phyloP scores from a whole-genome alignment of 2,113 vertebrate species.

The Trachemys scripta region DNA sequence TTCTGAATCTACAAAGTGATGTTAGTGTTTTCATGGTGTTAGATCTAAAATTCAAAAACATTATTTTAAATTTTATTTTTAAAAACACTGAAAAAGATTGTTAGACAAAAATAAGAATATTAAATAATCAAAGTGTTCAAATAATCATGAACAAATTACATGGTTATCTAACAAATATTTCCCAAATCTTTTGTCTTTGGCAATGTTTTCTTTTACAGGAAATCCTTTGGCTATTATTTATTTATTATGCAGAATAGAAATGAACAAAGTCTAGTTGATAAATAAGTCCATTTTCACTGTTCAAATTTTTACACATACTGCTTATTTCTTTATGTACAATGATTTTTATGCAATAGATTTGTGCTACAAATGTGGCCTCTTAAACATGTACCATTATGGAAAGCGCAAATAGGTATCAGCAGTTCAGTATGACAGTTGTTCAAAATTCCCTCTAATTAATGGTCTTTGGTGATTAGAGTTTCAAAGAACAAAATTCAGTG shows the following conservation, averaged over 20 bases:
- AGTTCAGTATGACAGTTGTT: not conserved
- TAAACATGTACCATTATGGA: not conserved
- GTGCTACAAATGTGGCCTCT: conserved; percentile 18
- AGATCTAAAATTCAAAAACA: not conserved
- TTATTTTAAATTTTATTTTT: not conserved
- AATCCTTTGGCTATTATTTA: conserved; percentile 44
- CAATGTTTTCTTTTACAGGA: conserved; percentile 29
- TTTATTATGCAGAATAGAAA: too few species aligned
- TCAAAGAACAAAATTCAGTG: not conserved
- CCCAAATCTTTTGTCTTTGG: conserved; percentile 29
- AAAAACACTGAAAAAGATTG: conserved; percentile 14
- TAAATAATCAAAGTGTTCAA: conserved; percentile 40
- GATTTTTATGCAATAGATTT: conserved; percentile 6
- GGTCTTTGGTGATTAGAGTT: conserved; percentile 18
- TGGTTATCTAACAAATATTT: conserved; percentile 43
- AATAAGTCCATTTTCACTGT: not conserved
- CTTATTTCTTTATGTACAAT: conserved; percentile 21
- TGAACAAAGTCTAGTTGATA: not conserved
- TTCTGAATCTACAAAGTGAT: not conserved
- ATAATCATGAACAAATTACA: conserved; percentile 49
- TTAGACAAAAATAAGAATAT: conserved; percentile 45
- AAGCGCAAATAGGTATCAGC: conserved; percentile 24
- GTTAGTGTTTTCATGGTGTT: not conserved
- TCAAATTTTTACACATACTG: not conserved
- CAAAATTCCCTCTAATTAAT: not conserved